phyloP scores from a whole-genome alignment of 2,113 vertebrate species.

The Ahaetulla prasina region DNA sequence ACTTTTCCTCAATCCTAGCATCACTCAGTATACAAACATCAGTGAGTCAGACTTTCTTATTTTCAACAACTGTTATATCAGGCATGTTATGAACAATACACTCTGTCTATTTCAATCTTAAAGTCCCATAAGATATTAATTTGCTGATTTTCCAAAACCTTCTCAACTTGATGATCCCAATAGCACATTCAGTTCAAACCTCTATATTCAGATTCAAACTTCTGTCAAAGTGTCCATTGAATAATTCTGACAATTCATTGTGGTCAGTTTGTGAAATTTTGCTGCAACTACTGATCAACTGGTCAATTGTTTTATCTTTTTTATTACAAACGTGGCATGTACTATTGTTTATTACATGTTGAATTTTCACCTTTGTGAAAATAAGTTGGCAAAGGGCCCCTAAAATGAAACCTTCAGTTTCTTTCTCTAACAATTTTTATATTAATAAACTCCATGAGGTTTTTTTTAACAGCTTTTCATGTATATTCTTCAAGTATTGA shows the following conservation, averaged over 20 bases:
- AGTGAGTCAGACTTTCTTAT: not conserved
- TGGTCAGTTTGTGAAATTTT: not conserved
- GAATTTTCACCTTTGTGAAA: not conserved
- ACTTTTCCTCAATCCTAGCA: not conserved
- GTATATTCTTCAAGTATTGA: not conserved
- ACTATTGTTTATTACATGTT: not conserved
- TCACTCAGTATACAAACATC: not conserved
- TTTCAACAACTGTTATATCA: not conserved
- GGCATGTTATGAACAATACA: not conserved
- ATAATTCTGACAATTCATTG: not conserved
- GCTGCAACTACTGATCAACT: not conserved
- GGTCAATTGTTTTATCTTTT: not conserved
- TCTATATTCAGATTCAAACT: not conserved
- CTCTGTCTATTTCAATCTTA: not conserved
- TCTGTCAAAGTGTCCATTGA: not conserved
- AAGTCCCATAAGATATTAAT: not conserved
- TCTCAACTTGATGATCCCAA: not conserved
- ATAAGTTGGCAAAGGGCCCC: not conserved
- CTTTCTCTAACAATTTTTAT: not conserved
- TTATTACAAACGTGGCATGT: not conserved
- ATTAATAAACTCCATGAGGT: not conserved
- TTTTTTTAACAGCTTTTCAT: not conserved
- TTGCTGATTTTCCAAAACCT: not conserved
- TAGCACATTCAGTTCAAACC: too few relatives aligned
- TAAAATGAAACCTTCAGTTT: not conserved